Base-by-base conservation (phyloP, 2,888 invertebrate species). In the Linnaemya tessellans region DNA sequence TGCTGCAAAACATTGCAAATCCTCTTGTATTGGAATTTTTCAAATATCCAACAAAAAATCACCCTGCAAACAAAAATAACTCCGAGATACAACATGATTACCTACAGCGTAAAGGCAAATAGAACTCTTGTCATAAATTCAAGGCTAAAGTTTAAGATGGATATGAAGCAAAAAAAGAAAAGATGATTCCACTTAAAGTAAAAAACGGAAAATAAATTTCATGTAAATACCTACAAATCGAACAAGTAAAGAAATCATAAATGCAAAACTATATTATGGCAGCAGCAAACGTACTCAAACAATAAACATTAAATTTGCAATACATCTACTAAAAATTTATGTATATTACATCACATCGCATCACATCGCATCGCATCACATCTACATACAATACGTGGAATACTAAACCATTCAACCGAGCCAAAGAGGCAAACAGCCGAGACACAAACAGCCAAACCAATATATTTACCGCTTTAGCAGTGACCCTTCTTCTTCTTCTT, bases 81-180 rank as follows among this genome's bases (percentile, higher is more conserved):
- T 41, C 11, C 10, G 11, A 41, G 41, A 3, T 38, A 38, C 38
- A 8, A 38, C 10, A n/a, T n/a, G n/a, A n/a, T n/a, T n/a, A 38
- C 38, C 38, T 38, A n/a, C 15, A 49, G 30, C 43, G 18, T 8
- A 10, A 71, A 58, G 7, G 4, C 51, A 41, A 80, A 62, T 74
- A 77, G 2, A 30, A 62, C 43, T 49, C 15, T 43, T 64, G 60
- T 73, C 84, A 87, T 85, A 86, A 87, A 84, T 86, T 86, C 86
- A 86, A 86, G 87, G 87, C 87, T 83, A 87, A 87, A 83, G 84
- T 80, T 79, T 79, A 79, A 86, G 65, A 81, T 86, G 68, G 58
- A 41, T 70, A 82, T 41, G 11, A 8, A 41, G 8, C 35, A 11
- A 8, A 41, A 3, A 41, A 10, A 11, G 82, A 80, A 83, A 49